Percentiles rank a stretch among this genome's conserved stretches.
phyloP scores from a whole-genome alignment of 2,113 vertebrate genomes.

The Pelvicachromis taeniatus region DNA sequence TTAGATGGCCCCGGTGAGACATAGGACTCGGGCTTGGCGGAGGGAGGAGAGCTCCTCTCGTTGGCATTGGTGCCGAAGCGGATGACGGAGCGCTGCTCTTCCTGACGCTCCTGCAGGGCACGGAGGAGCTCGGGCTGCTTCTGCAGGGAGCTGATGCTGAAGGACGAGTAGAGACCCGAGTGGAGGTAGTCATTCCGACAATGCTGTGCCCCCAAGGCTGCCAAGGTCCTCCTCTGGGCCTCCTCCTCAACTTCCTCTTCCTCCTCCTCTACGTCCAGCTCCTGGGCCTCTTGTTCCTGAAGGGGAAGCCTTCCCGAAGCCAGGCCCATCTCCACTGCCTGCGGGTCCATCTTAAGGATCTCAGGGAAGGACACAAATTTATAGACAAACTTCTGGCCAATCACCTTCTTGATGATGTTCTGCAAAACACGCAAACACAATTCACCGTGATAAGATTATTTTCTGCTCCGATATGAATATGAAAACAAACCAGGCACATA shows the following conservation, averaged over 20 bases:
- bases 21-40: conserved; percentile 63
- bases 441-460: background rate
- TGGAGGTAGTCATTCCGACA: conserved; percentile 88
- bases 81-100: conserved; percentile 90
- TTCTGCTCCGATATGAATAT: background rate
- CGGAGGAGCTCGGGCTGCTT: conserved; percentile 81
- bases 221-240: conserved; percentile 68
- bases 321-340: conserved; percentile 84
- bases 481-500: background rate
- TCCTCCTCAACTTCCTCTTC: conserved; percentile 79
- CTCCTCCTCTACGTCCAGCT: conserved; percentile 79
- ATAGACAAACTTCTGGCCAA: conserved; percentile 96
- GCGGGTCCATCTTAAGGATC: conserved; percentile 93
- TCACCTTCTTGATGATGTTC: conserved; percentile 99
- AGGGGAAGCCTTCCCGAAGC: conserved; percentile 81
- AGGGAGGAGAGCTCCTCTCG: conserved; percentile 79
- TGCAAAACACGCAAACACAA: conserved; percentile 54
- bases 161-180: conserved; percentile 90
- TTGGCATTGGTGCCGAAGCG: conserved; percentile 86
- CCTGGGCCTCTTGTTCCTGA: conserved; percentile 77
- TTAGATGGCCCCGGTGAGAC: conserved; percentile 75
- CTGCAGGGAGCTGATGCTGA: conserved; percentile 89
- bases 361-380: conserved; percentile 97
- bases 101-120: conserved; percentile 79
- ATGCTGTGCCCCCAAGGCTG: conserved; percentile 75